Conservation (phyloP, 53 echinoderm and acorn worm genomes). For the Henricia sp. region DNA sequence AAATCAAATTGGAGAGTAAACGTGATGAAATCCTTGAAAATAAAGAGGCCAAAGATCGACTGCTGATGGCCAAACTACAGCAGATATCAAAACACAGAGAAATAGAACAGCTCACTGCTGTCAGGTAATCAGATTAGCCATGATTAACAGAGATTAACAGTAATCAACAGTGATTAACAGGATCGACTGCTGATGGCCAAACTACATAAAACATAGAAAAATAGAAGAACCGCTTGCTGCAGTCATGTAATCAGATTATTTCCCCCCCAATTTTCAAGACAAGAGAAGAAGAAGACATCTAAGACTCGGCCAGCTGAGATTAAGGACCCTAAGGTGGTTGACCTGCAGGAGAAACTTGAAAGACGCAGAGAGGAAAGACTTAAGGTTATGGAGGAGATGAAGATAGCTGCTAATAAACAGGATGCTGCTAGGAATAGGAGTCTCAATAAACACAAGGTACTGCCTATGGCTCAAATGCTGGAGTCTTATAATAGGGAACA, state of each 20-base stretch:
- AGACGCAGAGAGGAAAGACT: constrained; percentile 83
- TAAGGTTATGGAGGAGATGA: constrained; percentile 76
- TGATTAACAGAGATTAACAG: too few species aligned
- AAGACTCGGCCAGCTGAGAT: constrained; percentile 58
- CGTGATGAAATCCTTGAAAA: constrained; percentile 86
- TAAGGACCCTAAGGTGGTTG: constrained; percentile 82
- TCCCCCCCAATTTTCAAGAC: constrained; percentile 65
- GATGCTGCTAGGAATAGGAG: constrained; percentile 71
- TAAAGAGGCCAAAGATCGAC: constrained; percentile 87
- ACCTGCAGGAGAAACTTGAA: constrained; percentile 83
- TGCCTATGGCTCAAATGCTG: not conserved
- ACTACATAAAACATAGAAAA: not conserved
- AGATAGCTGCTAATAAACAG: constrained; percentile 80
- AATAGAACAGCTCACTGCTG: constrained; percentile 76
- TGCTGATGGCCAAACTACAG: constrained; percentile 89
- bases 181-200: not conserved
- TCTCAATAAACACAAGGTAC: constrained; percentile 87
- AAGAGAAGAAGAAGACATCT: constrained; percentile 74
- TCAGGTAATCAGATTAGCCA: constrained; percentile 56
- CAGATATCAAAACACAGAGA: constrained; percentile 95
- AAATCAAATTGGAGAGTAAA: constrained; percentile 80
- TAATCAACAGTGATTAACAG: not conserved
- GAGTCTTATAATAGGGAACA: too few species aligned
- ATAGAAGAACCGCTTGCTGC: not conserved
- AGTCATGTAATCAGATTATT: too few species aligned